Percentiles rank a stretch among this genome's conserved stretches.
These are phyloP conservation scores for Aldabrachelys gigantea DNA, from an alignment of 2,113 vertebrate species.

Conservation along the genomic window DNA sequence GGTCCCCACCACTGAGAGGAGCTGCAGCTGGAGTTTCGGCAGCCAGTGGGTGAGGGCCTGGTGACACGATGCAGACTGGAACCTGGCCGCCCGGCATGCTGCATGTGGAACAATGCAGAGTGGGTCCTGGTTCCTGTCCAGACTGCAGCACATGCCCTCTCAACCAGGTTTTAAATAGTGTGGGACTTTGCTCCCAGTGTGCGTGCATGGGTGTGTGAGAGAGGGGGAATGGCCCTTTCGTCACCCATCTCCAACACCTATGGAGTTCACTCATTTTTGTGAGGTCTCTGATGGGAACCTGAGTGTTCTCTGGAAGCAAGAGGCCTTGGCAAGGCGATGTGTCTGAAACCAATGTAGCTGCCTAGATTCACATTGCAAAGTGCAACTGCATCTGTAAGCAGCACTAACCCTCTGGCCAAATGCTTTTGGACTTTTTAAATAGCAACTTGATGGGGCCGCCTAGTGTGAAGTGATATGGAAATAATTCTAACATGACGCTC, in stretches of 20 bases:
- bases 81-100: background rate
- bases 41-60: background rate
- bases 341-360: accelerated
- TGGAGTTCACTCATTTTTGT: background rate
- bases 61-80: background rate
- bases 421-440: background rate
- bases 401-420: background rate
- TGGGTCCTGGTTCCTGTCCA: background rate
- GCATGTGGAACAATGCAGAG: background rate
- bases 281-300: background rate
- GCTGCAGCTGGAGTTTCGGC: background rate
- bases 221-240: background rate
- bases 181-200: background rate
- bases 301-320: background rate
- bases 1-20: too few relatives aligned
- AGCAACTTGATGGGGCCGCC: accelerated
- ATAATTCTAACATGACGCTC: background rate
- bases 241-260: background rate
- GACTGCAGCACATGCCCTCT: background rate
- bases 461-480: background rate
- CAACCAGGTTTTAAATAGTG: background rate
- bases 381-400: accelerated
- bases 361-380: background rate
- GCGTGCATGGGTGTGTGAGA: too few relatives aligned
- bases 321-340: accelerated